These are phyloP conservation scores for Chionoecetes opilio DNA, from an alignment of 1,140 invertebrate species.

Conservation along the genomic window DNA sequence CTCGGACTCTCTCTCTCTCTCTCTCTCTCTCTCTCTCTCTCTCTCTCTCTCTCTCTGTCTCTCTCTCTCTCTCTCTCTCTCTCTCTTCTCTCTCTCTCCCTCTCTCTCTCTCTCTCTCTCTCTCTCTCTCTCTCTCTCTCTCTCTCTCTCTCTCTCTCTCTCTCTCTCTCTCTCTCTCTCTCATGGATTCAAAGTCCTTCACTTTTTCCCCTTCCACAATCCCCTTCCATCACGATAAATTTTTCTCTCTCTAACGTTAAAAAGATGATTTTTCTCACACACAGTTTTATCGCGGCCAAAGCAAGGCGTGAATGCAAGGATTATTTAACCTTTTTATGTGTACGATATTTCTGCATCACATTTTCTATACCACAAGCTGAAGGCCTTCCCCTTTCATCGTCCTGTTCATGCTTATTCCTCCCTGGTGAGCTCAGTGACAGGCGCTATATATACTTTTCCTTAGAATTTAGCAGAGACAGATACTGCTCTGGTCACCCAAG, in stretches of 20 bases:
- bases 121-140: slow-evolving; percentile 8
- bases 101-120: slow-evolving; percentile 4
- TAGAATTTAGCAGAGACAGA: too few species aligned
- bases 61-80: slow-evolving; percentile 27
- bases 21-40: too few species aligned
- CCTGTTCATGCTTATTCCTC: too few species aligned
- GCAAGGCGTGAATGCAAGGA: not conserved
- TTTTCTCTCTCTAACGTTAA: not conserved
- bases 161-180: not conserved
- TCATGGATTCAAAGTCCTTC: not conserved
- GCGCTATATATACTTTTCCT: too few species aligned
- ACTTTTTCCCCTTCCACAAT: not conserved
- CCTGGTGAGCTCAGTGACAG: too few species aligned
- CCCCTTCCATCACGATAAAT: not conserved
- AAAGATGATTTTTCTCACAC: not conserved
- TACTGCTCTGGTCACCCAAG: too few species aligned
- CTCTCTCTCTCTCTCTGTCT: not conserved
- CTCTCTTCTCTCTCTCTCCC: slow-evolving; percentile 9
- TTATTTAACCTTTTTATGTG: not conserved
- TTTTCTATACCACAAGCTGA: not conserved
- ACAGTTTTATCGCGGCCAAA: not conserved
- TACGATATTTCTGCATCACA: not conserved
- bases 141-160: slow-evolving; percentile 8
- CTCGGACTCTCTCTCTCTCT: too few species aligned
- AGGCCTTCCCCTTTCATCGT: too few species aligned